Evolutionary conservation across 2,113 vertebrate genomes (phyloP).

Genomic region (Neolamprologus caudopunctatus): DNA sequence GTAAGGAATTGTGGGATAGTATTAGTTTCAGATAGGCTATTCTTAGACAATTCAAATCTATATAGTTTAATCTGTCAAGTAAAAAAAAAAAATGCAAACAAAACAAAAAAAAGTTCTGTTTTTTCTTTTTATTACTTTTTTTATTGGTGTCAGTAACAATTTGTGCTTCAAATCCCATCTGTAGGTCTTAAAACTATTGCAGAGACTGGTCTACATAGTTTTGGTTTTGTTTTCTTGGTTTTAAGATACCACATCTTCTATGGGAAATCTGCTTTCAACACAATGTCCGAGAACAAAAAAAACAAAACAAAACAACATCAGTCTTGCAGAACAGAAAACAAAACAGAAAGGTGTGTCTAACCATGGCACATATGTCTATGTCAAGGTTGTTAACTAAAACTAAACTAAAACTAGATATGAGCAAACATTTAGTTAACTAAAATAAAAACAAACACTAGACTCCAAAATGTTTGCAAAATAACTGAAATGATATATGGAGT

Average conservation of each 20-base stretch:
- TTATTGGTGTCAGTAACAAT: background rate
- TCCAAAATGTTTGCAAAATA: background rate
- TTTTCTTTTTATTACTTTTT: background rate
- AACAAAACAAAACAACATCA: background rate
- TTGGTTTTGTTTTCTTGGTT: background rate
- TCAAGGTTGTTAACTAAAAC: background rate
- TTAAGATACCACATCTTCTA: background rate
- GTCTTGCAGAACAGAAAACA: background rate
- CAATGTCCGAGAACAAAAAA: background rate
- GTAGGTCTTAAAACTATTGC: background rate
- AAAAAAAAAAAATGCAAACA: background rate
- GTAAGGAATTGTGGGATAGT: background rate
- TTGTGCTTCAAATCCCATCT: background rate
- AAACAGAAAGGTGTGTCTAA: background rate
- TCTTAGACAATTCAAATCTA: background rate
- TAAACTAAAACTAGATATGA: background rate
- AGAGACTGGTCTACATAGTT: background rate
- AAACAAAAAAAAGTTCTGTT: background rate
- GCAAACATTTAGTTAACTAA: background rate
- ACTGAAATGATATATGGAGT: background rate
- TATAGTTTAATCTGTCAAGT: background rate
- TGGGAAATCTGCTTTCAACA: background rate
- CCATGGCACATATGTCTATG: rapidly evolving
- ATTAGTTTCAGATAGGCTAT: background rate
- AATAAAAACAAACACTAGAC: background rate